Base-by-base conservation (phyloP, 2,888 invertebrate genomes). In the Diaphora mendica region DNA sequence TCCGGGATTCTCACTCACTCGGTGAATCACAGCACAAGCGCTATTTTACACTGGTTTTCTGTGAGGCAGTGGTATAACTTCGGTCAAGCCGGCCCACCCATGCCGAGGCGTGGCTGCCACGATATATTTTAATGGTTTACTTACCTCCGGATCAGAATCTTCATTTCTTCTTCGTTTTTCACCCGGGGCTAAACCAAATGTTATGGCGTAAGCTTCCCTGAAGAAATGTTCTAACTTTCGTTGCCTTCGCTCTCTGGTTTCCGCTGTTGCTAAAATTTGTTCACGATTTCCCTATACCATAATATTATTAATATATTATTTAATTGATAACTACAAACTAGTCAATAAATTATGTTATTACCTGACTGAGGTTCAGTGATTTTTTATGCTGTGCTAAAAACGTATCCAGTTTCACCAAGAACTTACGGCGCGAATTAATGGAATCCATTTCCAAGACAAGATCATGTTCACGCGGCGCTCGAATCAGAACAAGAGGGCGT, bases 211-310 rank as follows among this genome's bases (percentile, higher is more conserved):
- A 0, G 99, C 99, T 94, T 99, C 99, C 77, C 99, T 96, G 94
- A 99, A 99, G 96, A 99, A 99, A 95, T 99, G 98, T 90, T 99
- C 99, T 72, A 99, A 92, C 82, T 98, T 97, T 86, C 98, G 97
- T 90, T 99, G 99, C n/a, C 99, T 94, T 13, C 99, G 96, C 88
- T 99, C 99, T 83, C 98, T 97, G 0, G 99, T 99, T 93, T 99
- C 99, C 15, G 99, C 99, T 87, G 98, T 98, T 15, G 98, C 97
- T 73, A 99, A 91, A 96, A 99, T 98, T 79, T 98, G 97, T 82
- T 99, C 99, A 48, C 98, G 96, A 82, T 97, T 97, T n/a, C 97
- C 96, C 96, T 96, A 91, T 33, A 77, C 64, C 55, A 1, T 59
- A 62, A 4, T n/a, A 0, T 17, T 33, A 20, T 42, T 48, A 30